Evolutionary conservation across 2,888 invertebrate species (phyloP).

Genomic region (Nesidiocoris tenuis): DNA sequence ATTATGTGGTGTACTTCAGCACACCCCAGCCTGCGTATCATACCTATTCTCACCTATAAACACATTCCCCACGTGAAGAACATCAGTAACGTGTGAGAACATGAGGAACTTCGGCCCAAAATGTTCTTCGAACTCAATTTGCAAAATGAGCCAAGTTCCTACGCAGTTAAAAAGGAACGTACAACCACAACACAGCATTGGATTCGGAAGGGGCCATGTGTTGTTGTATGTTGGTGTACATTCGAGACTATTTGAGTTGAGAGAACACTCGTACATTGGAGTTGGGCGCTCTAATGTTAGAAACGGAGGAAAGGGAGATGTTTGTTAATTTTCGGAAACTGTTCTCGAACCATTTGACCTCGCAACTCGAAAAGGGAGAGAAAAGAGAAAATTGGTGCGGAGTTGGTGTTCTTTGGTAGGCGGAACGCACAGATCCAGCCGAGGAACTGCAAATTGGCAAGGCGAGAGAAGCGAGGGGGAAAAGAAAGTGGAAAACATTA

Average conservation of each 20-base stretch:
- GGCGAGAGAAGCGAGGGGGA: constrained; percentile 30
- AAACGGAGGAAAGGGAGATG: neutral
- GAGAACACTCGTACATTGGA: neutral
- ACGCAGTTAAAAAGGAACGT: neutral
- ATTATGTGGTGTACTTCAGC: too few species aligned
- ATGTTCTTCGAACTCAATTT: neutral
- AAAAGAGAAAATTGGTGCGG: neutral
- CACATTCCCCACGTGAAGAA: too few species aligned
- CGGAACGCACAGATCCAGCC: neutral
- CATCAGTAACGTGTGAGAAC: too few species aligned
- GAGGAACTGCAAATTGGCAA: constrained; percentile 47
- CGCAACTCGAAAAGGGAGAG: neutral
- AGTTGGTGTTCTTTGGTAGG: neutral
- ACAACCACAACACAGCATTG: neutral
- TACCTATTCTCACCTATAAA: too few species aligned
- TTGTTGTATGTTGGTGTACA: too few species aligned
- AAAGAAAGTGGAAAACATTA: constrained; percentile 45
- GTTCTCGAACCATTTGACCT: neutral
- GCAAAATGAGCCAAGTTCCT: neutral
- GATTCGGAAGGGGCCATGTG: neutral
- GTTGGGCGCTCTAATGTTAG: neutral
- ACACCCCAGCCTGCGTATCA: too few species aligned
- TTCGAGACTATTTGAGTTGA: neutral
- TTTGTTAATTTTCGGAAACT: neutral
- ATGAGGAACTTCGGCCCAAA: too few species aligned